Evolutionary conservation across 2,888 invertebrate species (phyloP).

Genomic region (Rhingia rostrata): DNA sequence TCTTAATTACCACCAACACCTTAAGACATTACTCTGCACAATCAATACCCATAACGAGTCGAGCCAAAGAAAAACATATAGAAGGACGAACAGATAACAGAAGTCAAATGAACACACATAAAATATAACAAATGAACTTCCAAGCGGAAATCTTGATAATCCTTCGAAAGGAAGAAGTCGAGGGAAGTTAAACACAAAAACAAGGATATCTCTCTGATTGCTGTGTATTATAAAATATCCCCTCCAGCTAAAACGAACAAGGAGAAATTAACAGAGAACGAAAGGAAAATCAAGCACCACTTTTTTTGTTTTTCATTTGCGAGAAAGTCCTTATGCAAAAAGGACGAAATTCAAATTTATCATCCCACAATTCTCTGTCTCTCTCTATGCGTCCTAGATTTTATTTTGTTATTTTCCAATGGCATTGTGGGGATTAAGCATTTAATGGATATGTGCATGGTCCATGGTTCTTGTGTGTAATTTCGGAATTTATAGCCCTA

Average conservation of each 20-base stretch:
- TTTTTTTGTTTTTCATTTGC: slow-evolving; percentile 2
- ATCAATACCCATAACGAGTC: slow-evolving; percentile 39
- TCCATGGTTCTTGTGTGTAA: not conserved
- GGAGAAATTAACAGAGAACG: slow-evolving; percentile 55
- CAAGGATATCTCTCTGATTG: slow-evolving; percentile 65
- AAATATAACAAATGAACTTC: slow-evolving; percentile 64
- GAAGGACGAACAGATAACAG: slow-evolving; percentile 39
- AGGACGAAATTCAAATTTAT: slow-evolving; percentile 19
- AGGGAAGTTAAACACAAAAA: slow-evolving; percentile 53
- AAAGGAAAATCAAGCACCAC: slow-evolving; percentile 21
- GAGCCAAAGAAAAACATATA: slow-evolving; percentile 9
- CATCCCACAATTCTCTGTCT: not conserved
- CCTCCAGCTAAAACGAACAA: slow-evolving; percentile 44
- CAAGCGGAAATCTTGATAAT: slow-evolving; percentile 52
- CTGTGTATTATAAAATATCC: slow-evolving; percentile 55
- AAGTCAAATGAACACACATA: slow-evolving; percentile 63
- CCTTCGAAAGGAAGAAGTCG: slow-evolving; percentile 25
- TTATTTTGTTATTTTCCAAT: too few species aligned
- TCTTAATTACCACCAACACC: slow-evolving; percentile 28
- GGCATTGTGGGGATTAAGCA: not conserved
- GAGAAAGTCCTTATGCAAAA: not conserved
- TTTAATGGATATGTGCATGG: not conserved
- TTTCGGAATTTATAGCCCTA: not conserved
- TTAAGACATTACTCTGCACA: not conserved
- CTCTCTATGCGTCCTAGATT: slow-evolving; percentile 2